Evolutionary conservation across 2,888 invertebrate species (phyloP), one percentile per base, ranked within the genome.

Genomic region (Calameuta filiformis): DNA sequence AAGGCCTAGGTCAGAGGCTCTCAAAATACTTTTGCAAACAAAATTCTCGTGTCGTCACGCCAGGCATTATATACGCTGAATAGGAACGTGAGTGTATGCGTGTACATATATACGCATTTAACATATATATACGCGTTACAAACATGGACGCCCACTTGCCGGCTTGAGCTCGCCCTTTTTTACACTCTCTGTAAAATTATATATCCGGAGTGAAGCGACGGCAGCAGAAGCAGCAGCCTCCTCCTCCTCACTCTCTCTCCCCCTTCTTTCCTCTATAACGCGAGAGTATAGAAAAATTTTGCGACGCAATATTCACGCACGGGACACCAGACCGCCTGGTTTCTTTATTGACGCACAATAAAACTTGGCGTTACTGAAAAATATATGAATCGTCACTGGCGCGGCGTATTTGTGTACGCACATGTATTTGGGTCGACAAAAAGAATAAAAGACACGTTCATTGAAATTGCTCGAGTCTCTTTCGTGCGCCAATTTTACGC

Each of bases 1-100:
- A 71, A 71, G 34, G 31, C 71, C 71, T 71, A 71, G 71, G 71
- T 71, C 71, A 34, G 71, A 31, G 71, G 71, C 71, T 71, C 71
- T 34, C 33, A 71, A 71, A 71, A 71, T 71, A 71, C 71, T 33
- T 71, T 33, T 34, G 71, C 71, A 56, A 56, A 56, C 56, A 56
- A 56, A 56, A 23, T 56, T 71, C 71, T 71, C 71, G 71, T 34
- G 71, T 71, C 34, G 56, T 56, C 56, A 56, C 56, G 56, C 56
- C 56, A 56, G 23, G 9, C 56, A 15, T 56, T 56, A 23, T 56
- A 23, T 56, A 56, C 23, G 23, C 9, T 56, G 56, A 56, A 71
- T 35, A 35, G 35, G 35, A 35, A 35, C 35, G 35, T 35, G 3
- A 3, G 35, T 33, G 33, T 33, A 33, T 33, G 4, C 3, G 33